phyloP scores from a whole-genome alignment of 2,113 vertebrate species.

The Oryzias woworae region DNA sequence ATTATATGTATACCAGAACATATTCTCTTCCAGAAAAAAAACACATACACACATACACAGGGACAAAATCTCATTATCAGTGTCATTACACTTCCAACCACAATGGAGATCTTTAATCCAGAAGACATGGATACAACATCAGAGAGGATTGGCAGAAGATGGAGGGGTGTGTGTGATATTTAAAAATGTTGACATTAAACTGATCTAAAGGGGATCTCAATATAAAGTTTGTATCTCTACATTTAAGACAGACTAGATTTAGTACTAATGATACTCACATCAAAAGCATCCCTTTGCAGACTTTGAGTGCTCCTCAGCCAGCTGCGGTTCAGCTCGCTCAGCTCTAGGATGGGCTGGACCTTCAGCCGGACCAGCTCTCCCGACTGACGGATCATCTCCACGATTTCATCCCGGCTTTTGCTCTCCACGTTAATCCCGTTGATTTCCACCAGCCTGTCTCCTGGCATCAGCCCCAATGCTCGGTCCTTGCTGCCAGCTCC shows the following conservation, averaged over 20 bases:
- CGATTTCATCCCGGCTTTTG: constrained; percentile 93
- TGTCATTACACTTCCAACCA: constrained; percentile 43
- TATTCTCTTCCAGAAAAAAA: constrained; percentile 61
- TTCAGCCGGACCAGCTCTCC: constrained; percentile 90
- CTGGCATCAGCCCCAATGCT: constrained; percentile 89
- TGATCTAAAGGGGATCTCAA: no score
- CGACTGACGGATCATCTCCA: constrained; percentile 98
- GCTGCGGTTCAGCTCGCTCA: constrained; percentile 90
- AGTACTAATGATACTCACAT: constrained; percentile 81
- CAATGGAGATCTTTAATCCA: constrained; percentile 37
- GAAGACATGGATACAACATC: constrained; percentile 3
- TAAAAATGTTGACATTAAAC: no score
- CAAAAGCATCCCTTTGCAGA: constrained; percentile 69
- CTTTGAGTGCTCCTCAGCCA: constrained; percentile 85
- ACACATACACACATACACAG: constrained; percentile 24
- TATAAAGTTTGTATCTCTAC: neutral
- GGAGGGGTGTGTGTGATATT: neutral
- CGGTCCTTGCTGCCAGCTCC: constrained; percentile 88
- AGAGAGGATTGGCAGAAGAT: neutral
- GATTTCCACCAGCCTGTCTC: constrained; percentile 93
- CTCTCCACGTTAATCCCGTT: constrained; percentile 91
- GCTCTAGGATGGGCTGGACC: constrained; percentile 94
- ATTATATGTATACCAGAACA: constrained; percentile 65
- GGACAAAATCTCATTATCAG: constrained; percentile 54
- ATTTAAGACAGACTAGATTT: neutral